These are phyloP conservation scores for Symphodus melops DNA, from an alignment of 2,113 vertebrate genomes.

Conservation along the genomic window DNA sequence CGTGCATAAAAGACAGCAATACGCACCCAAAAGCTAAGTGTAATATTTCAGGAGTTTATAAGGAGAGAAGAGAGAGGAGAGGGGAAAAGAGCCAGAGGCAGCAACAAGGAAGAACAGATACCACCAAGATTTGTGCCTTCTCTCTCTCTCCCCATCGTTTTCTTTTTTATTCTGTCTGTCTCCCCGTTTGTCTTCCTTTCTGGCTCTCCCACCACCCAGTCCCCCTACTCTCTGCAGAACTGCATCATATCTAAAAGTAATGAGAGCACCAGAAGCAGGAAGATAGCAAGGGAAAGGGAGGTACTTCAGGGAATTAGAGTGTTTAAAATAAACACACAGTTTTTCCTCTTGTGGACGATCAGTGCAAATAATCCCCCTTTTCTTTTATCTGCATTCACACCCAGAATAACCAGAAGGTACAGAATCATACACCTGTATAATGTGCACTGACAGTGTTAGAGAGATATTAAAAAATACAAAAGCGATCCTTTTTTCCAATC, in stretches of 20 bases:
- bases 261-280: conserved; percentile 70
- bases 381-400: conserved; percentile 4
- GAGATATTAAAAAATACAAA: conserved; percentile 41
- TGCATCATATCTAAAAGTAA: conserved; percentile 75
- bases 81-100: conserved; percentile 67
- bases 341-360: conserved; percentile 72
- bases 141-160: conserved; percentile 14
- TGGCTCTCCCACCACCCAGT: conserved; percentile 28
- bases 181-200: conserved; percentile 44
- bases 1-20: conserved; percentile 71
- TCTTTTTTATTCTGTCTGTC: conserved; percentile 41
- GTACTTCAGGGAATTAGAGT: conserved; percentile 71
- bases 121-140: conserved; percentile 56
- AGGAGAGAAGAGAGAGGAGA: conserved; percentile 57
- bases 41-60: conserved; percentile 75
- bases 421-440: conserved; percentile 28
- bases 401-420: conserved; percentile 32
- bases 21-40: conserved; percentile 63
- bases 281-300: conserved; percentile 48
- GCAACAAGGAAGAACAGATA: conserved; percentile 71
- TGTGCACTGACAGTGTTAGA: conserved; percentile 23
- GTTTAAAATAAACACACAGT: conserved; percentile 75
- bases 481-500: conserved; percentile 39
- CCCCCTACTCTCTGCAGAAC: conserved; percentile 47
- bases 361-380: conserved; percentile 48